These are phyloP conservation scores for Nothoprocta perdicaria DNA, from an alignment of 2,113 vertebrate species.

Conservation along the genomic window DNA sequence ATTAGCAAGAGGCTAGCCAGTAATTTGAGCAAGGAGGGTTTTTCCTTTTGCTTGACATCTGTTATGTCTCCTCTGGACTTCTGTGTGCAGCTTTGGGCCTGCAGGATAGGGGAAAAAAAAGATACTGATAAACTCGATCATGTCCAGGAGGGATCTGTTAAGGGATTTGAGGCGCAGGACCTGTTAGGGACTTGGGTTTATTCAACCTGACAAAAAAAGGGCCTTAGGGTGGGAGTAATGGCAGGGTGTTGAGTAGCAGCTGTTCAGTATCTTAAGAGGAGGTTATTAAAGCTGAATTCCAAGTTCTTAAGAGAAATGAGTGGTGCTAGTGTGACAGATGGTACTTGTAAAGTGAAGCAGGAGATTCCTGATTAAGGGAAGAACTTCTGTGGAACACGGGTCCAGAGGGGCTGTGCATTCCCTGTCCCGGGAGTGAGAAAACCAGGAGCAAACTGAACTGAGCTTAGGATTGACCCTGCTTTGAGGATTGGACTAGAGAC, in stretches of 20 bases:
- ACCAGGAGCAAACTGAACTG: background rate
- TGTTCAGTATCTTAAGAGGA: background rate
- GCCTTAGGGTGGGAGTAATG: background rate
- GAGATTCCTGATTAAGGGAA: background rate
- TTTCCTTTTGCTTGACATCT: background rate
- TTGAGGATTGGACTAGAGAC: background rate
- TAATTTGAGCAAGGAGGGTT: background rate
- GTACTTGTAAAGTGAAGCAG: accelerated
- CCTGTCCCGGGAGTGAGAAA: background rate
- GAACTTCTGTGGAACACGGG: background rate
- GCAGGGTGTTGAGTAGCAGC: background rate
- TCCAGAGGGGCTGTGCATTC: background rate
- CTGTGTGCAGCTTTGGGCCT: background rate
- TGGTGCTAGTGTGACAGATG: background rate
- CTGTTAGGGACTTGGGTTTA: background rate
- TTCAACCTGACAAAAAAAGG: background rate
- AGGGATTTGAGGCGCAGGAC: accelerated
- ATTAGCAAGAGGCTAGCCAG: accelerated
- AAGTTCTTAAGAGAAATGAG: background rate
- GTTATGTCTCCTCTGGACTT: background rate
- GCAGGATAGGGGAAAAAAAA: background rate
- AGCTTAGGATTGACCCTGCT: background rate
- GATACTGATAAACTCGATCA: accelerated
- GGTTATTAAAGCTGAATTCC: background rate
- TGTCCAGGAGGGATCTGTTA: background rate